A percentile compares a stretch with the other conserved stretches of the same genome.
These are phyloP conservation scores for Marisa cornuarietis DNA, from an alignment of 1,140 invertebrate species.

Conservation along the genomic window DNA sequence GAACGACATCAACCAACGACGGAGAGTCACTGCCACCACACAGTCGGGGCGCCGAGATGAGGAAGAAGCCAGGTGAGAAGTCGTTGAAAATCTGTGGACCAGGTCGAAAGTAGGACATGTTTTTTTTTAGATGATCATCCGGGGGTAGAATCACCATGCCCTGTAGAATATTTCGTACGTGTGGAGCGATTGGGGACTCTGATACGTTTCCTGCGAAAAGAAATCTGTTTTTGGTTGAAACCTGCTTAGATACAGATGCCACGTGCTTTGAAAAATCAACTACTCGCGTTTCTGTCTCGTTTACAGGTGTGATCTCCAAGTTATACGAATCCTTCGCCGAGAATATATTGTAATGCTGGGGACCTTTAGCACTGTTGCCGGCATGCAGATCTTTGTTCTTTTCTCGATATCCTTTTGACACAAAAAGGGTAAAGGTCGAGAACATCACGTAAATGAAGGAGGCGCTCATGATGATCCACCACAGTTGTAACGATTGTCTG, in stretches of 20 bases:
- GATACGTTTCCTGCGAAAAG: background rate
- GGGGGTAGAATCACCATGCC: background rate
- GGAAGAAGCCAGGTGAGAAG: background rate
- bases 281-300: too few relatives aligned
- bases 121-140: background rate
- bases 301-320: too few relatives aligned
- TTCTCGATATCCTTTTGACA: too few relatives aligned
- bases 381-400: too few relatives aligned
- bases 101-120: slow-evolving; percentile 1
- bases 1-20: slow-evolving; percentile 42
- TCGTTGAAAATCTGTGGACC: background rate
- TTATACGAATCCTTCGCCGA: too few relatives aligned
- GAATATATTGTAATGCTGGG: too few relatives aligned
- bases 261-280: too few relatives aligned
- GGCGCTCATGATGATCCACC: too few relatives aligned
- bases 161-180: background rate
- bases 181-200: background rate
- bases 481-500: too few relatives aligned
- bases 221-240: background rate
- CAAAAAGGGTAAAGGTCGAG: too few relatives aligned
- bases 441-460: too few relatives aligned
- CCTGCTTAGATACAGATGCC: background rate
- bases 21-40: background rate
- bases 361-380: too few relatives aligned
- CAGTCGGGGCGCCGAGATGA: background rate